A percentile compares a stretch with the other conserved stretches of the same genome.
Evolutionary conservation across 2,888 invertebrate species (phyloP).

Genomic region (Acleris sparsana): DNA sequence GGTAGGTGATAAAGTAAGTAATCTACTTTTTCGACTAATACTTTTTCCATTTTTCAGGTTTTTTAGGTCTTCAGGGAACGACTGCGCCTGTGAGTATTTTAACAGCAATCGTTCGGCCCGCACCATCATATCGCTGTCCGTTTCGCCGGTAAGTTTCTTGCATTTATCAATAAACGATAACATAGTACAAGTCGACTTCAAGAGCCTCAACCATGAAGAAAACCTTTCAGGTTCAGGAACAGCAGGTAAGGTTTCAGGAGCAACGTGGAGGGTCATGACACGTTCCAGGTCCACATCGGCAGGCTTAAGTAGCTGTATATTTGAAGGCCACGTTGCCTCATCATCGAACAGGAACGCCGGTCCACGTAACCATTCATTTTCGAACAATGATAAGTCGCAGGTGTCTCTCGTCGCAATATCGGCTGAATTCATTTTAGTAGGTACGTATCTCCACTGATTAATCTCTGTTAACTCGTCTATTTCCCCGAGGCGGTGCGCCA

Average conservation of each 20-base stretch:
- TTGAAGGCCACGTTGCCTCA: neutral
- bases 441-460: constrained; percentile 46
- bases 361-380: neutral
- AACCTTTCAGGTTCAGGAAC: constrained; percentile 4
- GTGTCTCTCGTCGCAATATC: constrained; percentile 25
- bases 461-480: constrained; percentile 40
- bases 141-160: neutral
- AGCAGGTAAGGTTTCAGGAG: constrained; percentile 7
- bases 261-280: neutral
- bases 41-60: neutral
- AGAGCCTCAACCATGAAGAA: constrained; percentile 5
- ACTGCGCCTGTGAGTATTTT: constrained; percentile 1
- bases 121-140: neutral
- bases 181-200: neutral
- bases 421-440: constrained; percentile 41
- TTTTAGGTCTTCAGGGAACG: constrained; percentile 1
- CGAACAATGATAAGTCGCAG: neutral
- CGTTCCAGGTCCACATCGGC: neutral
- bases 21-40: constrained; percentile 5
- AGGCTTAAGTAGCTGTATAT: neutral
- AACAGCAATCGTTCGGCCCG: constrained; percentile 1
- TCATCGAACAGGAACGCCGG: neutral
- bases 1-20: constrained; percentile 9
- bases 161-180: constrained; percentile 9
- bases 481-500: constrained; percentile 42